Base-by-base conservation (phyloP, 2,888 invertebrate genomes). In the Lycophotia porphyrea region DNA sequence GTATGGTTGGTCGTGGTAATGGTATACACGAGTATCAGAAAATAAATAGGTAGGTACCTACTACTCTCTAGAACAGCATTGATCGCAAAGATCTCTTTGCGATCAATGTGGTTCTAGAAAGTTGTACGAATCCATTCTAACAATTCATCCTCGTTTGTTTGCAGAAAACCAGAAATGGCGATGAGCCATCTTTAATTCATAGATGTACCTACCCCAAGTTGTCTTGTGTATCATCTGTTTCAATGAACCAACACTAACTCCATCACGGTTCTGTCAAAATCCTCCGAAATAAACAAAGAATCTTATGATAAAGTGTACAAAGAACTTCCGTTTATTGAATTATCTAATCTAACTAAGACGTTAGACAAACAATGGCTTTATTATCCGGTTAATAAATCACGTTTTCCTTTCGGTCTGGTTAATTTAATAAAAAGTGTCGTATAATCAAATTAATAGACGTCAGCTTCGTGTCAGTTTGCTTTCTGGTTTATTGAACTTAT, bases 391-490 rank as follows among this genome's bases (percentile, higher is more conserved):
- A 90, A 91, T 88, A 88, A 92, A 92, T 91, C 89, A 89, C 80
- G 78, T 81, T 88, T 84, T 85, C 88, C 87, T 88, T 90, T 90
- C 84, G 82, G 82, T 86, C 88, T 82, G 76, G 74, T 89, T 78
- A 89, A 91, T 90, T 90, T 89, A 90, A 91, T 91, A 90, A 90
- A 78, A 92, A 90, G 80, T 88, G 87, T 85, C 81, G 81, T 84
- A 84, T 88, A 88, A 90, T 89, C 78, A 81, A 90, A 90, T 91
- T 92, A 90, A 89, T 90, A 90, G 88, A 87, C 80, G 88, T 90
- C 88, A 85, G 83, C 86, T 78, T 84, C 76, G 73, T 74, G 83
- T 76, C 64, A 24, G 44, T 73, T 64, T 60, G 27, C 15, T 73
- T 39, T 49, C 15, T n/a, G 39, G 15, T n/a, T 15, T 11, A 24